A percentile compares a stretch with the other conserved stretches of the same genome.
Conservation (phyloP, 2,797 vertebrate genomes). For the Phrynocephalus guinanensis region DNA sequence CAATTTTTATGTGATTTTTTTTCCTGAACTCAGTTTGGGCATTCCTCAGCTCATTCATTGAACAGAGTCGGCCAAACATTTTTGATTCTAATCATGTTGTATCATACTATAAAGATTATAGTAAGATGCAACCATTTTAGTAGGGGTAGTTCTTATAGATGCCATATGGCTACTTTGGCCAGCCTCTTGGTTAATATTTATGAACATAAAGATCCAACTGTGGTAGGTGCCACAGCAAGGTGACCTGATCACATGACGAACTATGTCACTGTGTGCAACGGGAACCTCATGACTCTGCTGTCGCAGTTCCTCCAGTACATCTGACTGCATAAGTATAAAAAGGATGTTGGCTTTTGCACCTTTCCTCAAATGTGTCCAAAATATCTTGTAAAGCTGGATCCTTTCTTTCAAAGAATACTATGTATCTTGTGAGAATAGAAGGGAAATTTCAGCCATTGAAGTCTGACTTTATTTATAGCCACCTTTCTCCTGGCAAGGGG, state of each 20-base stretch:
- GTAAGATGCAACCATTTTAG: conserved; percentile 11
- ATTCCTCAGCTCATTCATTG: background rate
- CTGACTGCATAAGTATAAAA: no score
- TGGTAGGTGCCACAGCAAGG: no score
- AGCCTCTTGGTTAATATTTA: no score
- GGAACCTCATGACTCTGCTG: no score
- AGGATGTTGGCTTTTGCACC: no score
- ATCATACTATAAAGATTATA: conserved; percentile 13
- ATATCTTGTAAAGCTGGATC: background rate
- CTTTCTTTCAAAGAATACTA: background rate
- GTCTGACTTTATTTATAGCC: background rate
- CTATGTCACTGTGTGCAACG: no score
- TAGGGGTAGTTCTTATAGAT: conserved; percentile 25
- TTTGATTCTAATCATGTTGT: conserved; percentile 13
- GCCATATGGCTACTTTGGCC: background rate
- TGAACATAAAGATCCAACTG: no score
- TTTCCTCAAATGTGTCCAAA: conserved; percentile 6
- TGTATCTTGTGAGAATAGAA: background rate
- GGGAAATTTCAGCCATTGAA: no score
- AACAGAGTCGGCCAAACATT: conserved; percentile 39
- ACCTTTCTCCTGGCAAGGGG: background rate
- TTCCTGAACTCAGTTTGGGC: background rate
- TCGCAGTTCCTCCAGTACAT: no score
- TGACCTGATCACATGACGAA: no score
- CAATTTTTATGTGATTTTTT: background rate